Evolutionary conservation across 1,140 invertebrate genomes (phyloP), one percentile per base, ranked within the genome.

Genomic region (Trichonephila clavipes): DNA sequence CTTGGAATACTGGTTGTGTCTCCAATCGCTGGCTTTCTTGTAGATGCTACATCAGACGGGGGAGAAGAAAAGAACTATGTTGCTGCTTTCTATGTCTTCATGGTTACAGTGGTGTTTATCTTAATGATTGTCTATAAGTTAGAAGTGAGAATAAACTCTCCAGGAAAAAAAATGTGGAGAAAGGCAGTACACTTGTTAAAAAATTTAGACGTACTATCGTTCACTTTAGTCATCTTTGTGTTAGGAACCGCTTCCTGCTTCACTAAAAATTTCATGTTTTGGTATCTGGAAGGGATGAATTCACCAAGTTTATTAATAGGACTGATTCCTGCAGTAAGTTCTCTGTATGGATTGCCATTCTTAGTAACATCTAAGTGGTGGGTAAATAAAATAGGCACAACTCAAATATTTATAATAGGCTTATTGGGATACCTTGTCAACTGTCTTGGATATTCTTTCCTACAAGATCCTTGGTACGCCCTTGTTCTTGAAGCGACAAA

Each of bases 271-370:
- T 93, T 88, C 21, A 28, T 82, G 10, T 81, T 81, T 28, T 93
- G 85, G 92, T 93, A 87, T 59, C 66, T 93, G 3, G 86, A 93
- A 24, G 77, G 64, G 19, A 62, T 93, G 66, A 83, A 88, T 19
- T 28, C 92, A 8, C 85, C 92, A 24, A 88, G 69, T 40, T 28
- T 93, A 7, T 66, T 93, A 12, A 81, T 93, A 16, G 92, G 92
- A 4, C 58, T 93, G 1, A 88, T 81, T 82, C 72, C 85, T 64
- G 69, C 86, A 19, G 59, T 93, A 10, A 82, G 82, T 66, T n/a
- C 82, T 93, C n/a, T 93, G 21, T 93, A 88, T 88, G 92, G 92
- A 5, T n/a, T 93, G 8, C 92, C 92, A 4, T 93, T 93, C 51
- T 58, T 93, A 0, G 10, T 93, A 8, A 88, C 92, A 12, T 93